phyloP scores from a whole-genome alignment of 2,888 invertebrate genomes.

The Deladenus siricidicola region DNA sequence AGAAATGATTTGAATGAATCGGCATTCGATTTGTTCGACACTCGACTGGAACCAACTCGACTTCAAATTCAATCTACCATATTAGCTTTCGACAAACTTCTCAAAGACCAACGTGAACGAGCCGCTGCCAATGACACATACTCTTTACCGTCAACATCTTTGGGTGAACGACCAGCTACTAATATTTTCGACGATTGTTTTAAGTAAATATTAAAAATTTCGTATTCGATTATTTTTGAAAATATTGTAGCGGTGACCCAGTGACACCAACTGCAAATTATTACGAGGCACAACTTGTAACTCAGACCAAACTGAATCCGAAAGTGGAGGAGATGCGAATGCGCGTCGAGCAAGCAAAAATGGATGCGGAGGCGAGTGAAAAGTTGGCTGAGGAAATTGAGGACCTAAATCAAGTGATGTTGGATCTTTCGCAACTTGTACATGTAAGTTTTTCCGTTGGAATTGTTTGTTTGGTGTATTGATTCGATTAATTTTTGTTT shows the following conservation, averaged over 20 bases:
- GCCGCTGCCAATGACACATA: not conserved
- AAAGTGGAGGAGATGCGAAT: conserved; percentile 17
- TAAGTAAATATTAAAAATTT: no score
- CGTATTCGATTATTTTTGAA: no score
- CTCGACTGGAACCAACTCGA: conserved; percentile 35
- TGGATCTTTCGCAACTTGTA: conserved; percentile 40
- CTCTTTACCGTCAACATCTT: no score
- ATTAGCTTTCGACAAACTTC: conserved; percentile 16
- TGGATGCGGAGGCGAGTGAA: conserved; percentile 29
- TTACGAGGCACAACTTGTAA: no score
- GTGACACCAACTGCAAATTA: no score
- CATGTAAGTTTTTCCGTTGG: conserved; percentile 24
- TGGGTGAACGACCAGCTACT: no score
- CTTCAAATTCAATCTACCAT: conserved; percentile 33
- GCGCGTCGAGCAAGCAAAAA: conserved; percentile 25
- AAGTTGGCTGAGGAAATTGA: conserved; percentile 36
- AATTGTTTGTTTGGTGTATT: no score
- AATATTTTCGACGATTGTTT: no score
- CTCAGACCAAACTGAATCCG: conserved; percentile 5
- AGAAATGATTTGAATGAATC: conserved; percentile 24
- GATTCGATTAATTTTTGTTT: no score
- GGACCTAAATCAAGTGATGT: conserved; percentile 44
- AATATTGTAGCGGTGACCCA: no score
- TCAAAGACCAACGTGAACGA: conserved; percentile 6
- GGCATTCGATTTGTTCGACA: conserved; percentile 32